Percentiles rank a stretch among this genome's conserved stretches.
phyloP scores from a whole-genome alignment of 2,888 invertebrate genomes.

The Ophion slaviceki region DNA sequence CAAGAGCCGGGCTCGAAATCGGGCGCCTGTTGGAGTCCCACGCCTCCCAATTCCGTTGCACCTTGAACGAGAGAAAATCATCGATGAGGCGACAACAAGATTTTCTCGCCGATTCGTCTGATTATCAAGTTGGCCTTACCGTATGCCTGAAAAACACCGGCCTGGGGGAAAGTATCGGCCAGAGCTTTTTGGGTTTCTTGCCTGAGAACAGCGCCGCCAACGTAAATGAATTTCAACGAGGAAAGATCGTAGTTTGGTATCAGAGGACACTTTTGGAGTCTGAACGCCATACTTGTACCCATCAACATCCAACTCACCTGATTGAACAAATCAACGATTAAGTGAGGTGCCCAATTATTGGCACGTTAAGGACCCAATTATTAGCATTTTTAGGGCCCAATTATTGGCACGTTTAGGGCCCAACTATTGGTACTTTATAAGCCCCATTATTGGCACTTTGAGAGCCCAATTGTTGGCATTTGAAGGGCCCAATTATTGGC shows the following conservation, averaged over 20 bases:
- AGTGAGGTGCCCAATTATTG: not conserved
- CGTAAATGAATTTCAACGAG: conserved; percentile 55
- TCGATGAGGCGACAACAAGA: not conserved
- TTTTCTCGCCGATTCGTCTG: not conserved
- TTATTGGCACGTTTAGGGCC: too few relatives aligned
- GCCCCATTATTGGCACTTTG: too few relatives aligned
- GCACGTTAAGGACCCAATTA: too few relatives aligned
- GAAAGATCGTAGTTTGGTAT: conserved; percentile 69
- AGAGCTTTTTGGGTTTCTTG: conserved; percentile 62
- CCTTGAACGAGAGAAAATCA: conserved; percentile 67
- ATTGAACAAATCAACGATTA: not conserved
- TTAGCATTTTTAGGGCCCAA: too few relatives aligned
- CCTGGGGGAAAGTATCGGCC: conserved; percentile 52
- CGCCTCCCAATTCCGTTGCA: conserved; percentile 74
- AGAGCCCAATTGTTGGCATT: too few relatives aligned
- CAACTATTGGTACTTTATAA: too few relatives aligned
- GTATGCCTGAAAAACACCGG: conserved; percentile 66
- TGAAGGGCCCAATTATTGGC: too few relatives aligned
- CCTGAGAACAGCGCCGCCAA: conserved; percentile 69
- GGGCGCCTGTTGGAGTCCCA: conserved; percentile 53
- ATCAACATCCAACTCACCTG: conserved; percentile 71
- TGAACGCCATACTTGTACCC: conserved; percentile 69
- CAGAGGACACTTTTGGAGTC: conserved; percentile 62
- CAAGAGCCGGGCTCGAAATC: conserved; percentile 71
- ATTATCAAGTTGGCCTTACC: conserved; percentile 63